Base-by-base conservation (phyloP, 2,797 vertebrate genomes). In the Taenioides sp. region DNA sequence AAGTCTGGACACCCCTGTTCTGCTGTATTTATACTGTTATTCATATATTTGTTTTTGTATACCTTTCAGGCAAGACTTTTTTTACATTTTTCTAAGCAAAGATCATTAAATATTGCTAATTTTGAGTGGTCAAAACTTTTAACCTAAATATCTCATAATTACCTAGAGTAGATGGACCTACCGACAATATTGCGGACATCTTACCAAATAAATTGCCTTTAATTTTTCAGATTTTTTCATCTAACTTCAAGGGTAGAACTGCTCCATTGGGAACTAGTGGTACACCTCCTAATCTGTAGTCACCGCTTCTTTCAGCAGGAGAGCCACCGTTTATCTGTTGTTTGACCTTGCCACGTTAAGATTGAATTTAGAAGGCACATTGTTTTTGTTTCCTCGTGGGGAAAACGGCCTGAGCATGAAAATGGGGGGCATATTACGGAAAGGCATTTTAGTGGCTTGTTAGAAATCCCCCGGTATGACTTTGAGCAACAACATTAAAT, bases 281-380 rank as follows among this genome's bases (percentile, higher is more conserved):
- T 37, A n/a, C 57, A 25, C 65, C 23, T 25, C 14, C 71, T 67
- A 69, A 61, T 75, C 28, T 71, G 22, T 23, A 34, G 27, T 43
- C 59, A 22, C 18, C 12, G 3, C 28, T 65, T 54, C 47, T 76
- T 75, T 63, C 61, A 69, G 58, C 23, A 66, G 54, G 57, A 70
- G 3, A 22, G 31, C 10, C 20, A 7, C n/a, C 5, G 60, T 58
- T 79, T 70, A 57, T 65, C 67, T 69, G 27, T 74, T 55, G 27
- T 72, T 55, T 69, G 71, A 80, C 79, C 71, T 78, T 77, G 69
- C 50, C 52, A 54, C 62, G 74, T 72, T 66, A 37, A 37, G 49
- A 49, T 74, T 76, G 16, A 66, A 20, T 78, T 20, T 79, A n/a
- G 43, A 31, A 54, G 58, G 54, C n/a, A 49, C 43, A 61, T 55